A percentile compares a stretch with the other conserved stretches of the same genome.
Evolutionary conservation across 2,113 vertebrate genomes (phyloP).

Genomic region (Todiramphus chloris): DNA sequence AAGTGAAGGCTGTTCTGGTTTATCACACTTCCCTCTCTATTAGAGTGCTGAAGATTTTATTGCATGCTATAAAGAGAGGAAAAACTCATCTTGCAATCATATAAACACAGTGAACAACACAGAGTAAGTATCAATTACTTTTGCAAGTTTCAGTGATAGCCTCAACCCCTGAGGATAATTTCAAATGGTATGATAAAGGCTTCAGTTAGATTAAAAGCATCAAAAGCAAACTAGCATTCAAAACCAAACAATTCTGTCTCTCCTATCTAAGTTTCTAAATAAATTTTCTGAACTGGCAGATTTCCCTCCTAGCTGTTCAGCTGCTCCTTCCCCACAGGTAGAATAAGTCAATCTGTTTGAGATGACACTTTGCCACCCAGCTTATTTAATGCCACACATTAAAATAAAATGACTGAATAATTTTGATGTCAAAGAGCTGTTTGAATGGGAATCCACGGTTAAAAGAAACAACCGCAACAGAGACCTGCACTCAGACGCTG

Average conservation of each 20-base stretch:
- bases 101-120: constrained; percentile 58
- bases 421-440: constrained; percentile 16
- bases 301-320: constrained; percentile 58
- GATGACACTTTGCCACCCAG: constrained; percentile 36
- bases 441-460: not conserved
- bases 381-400: constrained; percentile 44
- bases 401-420: constrained; percentile 42
- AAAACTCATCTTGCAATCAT: constrained; percentile 51
- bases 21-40: constrained; percentile 19
- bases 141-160: constrained; percentile 47
- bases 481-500: not conserved
- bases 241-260: constrained; percentile 37
- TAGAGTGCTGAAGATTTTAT: constrained; percentile 36
- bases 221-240: constrained; percentile 62
- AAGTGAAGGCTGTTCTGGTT: not conserved
- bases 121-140: constrained; percentile 68
- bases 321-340: constrained; percentile 60
- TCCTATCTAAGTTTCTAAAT: constrained; percentile 19
- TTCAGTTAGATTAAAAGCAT: constrained; percentile 59
- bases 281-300: constrained; percentile 52
- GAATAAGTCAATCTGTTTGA: constrained; percentile 53
- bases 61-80: constrained; percentile 16
- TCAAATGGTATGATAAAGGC: constrained; percentile 55
- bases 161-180: constrained; percentile 29
- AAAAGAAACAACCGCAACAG: not conserved